A percentile compares a stretch with the other conserved stretches of the same genome.
phyloP scores from a whole-genome alignment of 2,797 vertebrate species.

The Hemitrygon akajei region DNA sequence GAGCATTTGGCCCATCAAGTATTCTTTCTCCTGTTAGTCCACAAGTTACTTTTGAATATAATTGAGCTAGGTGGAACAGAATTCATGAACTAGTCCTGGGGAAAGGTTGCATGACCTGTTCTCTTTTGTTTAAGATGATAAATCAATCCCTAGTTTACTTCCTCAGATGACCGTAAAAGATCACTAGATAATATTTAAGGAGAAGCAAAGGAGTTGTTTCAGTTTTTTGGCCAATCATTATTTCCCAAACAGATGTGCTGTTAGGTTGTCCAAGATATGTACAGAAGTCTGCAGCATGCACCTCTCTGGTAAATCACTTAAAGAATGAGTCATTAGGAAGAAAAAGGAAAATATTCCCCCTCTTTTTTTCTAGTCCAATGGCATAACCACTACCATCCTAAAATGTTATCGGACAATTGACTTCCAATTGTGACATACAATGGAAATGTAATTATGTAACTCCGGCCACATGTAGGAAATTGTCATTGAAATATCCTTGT shows the following conservation, averaged over 20 bases:
- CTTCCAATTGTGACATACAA: neutral
- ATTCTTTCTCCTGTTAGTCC: neutral
- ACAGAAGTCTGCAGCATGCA: neutral
- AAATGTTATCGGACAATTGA: neutral
- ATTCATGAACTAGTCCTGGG: neutral
- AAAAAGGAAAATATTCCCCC: neutral
- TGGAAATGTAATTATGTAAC: neutral
- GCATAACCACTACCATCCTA: neutral
- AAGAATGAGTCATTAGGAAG: neutral
- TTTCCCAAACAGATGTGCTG: neutral
- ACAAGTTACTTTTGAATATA: neutral
- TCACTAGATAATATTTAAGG: neutral
- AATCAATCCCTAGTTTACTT: neutral
- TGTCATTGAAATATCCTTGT: neutral
- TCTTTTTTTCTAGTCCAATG: neutral
- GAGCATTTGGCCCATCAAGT: neutral
- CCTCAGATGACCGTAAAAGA: neutral
- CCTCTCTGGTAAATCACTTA: neutral
- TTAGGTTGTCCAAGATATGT: neutral
- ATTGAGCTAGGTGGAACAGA: neutral
- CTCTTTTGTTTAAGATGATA: neutral
- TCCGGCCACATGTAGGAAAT: neutral
- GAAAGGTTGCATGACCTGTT: neutral
- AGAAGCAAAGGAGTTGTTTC: neutral
- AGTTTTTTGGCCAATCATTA: neutral